Evolutionary conservation across 2,888 invertebrate genomes (phyloP).

Genomic region (Phyto melanocephala): DNA sequence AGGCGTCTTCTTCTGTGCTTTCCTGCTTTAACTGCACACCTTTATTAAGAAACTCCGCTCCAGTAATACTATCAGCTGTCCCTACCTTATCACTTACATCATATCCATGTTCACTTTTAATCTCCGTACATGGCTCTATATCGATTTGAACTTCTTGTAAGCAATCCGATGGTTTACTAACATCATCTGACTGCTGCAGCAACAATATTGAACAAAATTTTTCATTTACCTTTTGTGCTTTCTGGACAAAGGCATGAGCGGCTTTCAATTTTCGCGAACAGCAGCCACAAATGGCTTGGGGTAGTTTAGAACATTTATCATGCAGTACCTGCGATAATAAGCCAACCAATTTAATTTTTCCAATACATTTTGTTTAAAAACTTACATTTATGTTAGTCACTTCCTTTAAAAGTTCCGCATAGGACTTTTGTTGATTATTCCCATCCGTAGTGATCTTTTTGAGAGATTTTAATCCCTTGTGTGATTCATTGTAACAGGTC

Average conservation of each 20-base stretch:
- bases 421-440: constrained; percentile 22
- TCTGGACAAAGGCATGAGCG: constrained; percentile 52
- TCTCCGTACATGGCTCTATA: constrained; percentile 31
- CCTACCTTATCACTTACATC: constrained; percentile 4
- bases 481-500: constrained; percentile 44
- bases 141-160: constrained; percentile 56
- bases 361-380: not conserved
- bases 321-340: constrained; percentile 24
- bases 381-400: constrained; percentile 56
- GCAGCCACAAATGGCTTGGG: constrained; percentile 41
- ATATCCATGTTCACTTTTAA: constrained; percentile 46
- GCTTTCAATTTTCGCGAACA: constrained; percentile 53
- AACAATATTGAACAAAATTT: constrained; percentile 15
- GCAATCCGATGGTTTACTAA: constrained; percentile 34
- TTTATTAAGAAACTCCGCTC: not conserved
- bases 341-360: not conserved
- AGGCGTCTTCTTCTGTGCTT: constrained; percentile 7
- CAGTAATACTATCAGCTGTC: not conserved
- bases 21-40: constrained; percentile 32
- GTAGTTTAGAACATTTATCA: constrained; percentile 34
- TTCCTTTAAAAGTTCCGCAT: constrained; percentile 50
- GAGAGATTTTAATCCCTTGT: constrained; percentile 38
- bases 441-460: constrained; percentile 2
- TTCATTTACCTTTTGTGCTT: constrained; percentile 49
- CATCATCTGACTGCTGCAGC: not conserved